phyloP scores from a whole-genome alignment of 2,797 vertebrate genomes.

The Fundulus diaphanus region DNA sequence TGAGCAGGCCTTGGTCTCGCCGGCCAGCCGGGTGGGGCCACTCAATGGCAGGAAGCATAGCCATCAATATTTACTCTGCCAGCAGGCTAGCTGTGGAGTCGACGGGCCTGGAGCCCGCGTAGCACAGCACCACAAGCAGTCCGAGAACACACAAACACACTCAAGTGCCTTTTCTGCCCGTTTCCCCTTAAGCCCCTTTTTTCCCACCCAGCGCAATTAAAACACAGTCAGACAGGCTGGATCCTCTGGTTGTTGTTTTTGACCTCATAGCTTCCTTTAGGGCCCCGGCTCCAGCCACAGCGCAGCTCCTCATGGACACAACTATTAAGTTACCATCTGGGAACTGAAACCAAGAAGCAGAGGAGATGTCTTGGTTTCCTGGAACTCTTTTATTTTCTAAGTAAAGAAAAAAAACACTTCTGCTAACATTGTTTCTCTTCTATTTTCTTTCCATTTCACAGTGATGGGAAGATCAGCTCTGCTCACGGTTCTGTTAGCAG shows the following conservation, averaged over 20 bases:
- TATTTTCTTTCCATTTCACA: conserved; percentile 48
- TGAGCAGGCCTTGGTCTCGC: conserved; percentile 74
- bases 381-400: not conserved
- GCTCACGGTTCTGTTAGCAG: conserved; percentile 58
- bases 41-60: conserved; percentile 85
- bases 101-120: conserved; percentile 63
- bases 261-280: conserved; percentile 78
- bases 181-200: conserved; percentile 64
- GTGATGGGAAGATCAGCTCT: conserved; percentile 75
- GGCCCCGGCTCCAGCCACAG: conserved; percentile 30
- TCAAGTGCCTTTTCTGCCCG: conserved; percentile 48
- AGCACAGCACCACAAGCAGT: conserved; percentile 53
- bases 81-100: conserved; percentile 68
- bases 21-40: conserved; percentile 74
- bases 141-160: conserved; percentile 56
- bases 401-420: not conserved
- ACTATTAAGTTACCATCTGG: conserved; percentile 27
- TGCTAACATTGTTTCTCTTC: conserved; percentile 8
- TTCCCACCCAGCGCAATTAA: conserved; percentile 80
- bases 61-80: conserved; percentile 89
- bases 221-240: conserved; percentile 82
- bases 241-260: conserved; percentile 78
- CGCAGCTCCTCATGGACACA: conserved; percentile 23
- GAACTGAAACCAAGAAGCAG: conserved; percentile 9
- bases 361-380: conserved; percentile 11